These are phyloP conservation scores for Melanotaenia trifasciata DNA, from an alignment of 2,797 vertebrate species.

Conservation along the genomic window DNA sequence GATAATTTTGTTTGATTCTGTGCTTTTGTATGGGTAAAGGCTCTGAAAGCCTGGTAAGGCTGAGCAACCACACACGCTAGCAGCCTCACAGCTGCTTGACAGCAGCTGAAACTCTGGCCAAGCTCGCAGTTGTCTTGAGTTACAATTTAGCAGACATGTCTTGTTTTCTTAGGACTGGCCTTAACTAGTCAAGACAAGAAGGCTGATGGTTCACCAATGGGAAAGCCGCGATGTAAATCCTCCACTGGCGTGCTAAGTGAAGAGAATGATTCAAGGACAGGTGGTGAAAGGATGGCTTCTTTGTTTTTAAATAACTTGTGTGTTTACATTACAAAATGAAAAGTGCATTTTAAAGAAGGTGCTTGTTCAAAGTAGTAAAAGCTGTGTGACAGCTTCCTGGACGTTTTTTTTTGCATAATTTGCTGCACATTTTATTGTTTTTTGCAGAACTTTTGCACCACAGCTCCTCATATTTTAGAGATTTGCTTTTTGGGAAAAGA, in stretches of 20 bases:
- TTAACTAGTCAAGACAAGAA: constrained; percentile 80
- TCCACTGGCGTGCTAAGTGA: constrained; percentile 64
- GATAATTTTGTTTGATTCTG: constrained; percentile 80
- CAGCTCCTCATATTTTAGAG: constrained; percentile 32
- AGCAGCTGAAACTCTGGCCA: constrained; percentile 72
- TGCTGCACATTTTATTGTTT: background rate
- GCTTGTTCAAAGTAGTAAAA: constrained; percentile 14
- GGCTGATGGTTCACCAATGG: constrained; percentile 65
- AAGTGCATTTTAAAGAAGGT: constrained; percentile 9
- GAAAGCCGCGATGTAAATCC: constrained; percentile 66
- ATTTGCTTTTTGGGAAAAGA: constrained; percentile 54
- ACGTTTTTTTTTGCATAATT: background rate
- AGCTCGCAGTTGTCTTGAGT: constrained; percentile 70
- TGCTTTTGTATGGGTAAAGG: constrained; percentile 66
- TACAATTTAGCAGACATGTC: constrained; percentile 74
- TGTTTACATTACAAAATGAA: constrained; percentile 20
- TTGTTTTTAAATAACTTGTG: constrained; percentile 50
- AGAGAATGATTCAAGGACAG: constrained; percentile 74
- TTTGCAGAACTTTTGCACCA: constrained; percentile 17
- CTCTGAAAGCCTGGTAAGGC: constrained; percentile 58
- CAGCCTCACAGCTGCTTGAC: constrained; percentile 69
- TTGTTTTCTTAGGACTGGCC: constrained; percentile 73
- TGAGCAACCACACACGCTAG: constrained; percentile 52
- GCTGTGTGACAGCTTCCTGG: background rate
- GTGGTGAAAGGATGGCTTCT: constrained; percentile 59